Percentiles rank a stretch among this genome's conserved stretches.
Conservation (phyloP, 2,888 invertebrate genomes). For the Tenthredo livida region DNA sequence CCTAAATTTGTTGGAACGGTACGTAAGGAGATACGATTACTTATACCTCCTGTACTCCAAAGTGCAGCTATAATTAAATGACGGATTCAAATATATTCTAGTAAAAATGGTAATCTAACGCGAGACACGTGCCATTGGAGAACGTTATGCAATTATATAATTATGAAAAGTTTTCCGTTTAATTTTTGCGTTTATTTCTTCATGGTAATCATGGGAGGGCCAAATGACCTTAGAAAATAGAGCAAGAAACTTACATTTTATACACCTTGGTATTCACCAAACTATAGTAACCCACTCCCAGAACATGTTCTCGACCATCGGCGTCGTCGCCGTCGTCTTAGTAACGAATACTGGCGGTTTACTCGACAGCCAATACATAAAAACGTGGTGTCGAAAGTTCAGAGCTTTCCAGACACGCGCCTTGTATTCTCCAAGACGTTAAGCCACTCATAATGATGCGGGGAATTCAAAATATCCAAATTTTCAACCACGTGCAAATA, state of each 20-base stretch:
- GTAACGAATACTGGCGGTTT: conserved; percentile 41
- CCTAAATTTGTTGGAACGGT: neutral
- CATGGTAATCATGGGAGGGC: neutral
- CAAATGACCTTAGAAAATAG: conserved; percentile 1
- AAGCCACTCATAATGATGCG: neutral
- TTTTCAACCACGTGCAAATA: neutral
- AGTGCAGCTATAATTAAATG: neutral
- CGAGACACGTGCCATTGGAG: neutral
- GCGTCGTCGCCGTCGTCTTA: conserved; percentile 39
- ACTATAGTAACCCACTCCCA: neutral
- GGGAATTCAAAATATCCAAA: neutral
- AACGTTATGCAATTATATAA: neutral
- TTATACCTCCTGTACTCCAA: neutral
- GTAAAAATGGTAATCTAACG: neutral
- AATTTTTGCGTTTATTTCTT: neutral
- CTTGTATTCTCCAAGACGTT: neutral
- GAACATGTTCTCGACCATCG: neutral
- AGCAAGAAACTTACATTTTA: conserved; percentile 28
- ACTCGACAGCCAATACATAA: conserved; percentile 31
- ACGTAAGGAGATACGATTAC: too few relatives aligned
- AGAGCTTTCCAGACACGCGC: conserved; percentile 30
- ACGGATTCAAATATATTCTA: neutral
- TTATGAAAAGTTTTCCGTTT: neutral
- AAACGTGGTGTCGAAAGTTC: neutral
- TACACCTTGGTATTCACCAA: neutral